Evolutionary conservation across 2,113 vertebrate species (phyloP).

Genomic region (Calidris pygmaea): DNA sequence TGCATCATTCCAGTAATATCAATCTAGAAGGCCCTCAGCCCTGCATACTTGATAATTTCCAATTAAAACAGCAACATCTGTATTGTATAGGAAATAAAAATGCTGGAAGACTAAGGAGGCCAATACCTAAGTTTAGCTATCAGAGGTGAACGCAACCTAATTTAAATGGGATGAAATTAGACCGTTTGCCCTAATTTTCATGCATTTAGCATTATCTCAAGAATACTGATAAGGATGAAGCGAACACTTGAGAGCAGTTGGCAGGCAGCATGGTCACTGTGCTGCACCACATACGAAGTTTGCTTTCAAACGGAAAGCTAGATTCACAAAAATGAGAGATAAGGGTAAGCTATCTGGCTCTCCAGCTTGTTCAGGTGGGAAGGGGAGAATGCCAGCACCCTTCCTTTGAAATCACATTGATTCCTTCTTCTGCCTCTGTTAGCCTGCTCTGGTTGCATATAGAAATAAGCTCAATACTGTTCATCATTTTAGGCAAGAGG

Average conservation of each 20-base stretch:
- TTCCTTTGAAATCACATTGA: not conserved
- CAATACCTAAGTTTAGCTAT: constrained; percentile 53
- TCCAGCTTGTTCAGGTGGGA: not conserved
- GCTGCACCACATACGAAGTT: not conserved
- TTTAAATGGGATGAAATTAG: constrained; percentile 59
- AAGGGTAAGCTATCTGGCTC: not conserved
- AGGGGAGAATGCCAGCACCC: not conserved
- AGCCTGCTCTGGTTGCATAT: not conserved
- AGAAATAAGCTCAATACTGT: not conserved
- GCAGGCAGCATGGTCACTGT: not conserved
- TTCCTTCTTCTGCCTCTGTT: not conserved
- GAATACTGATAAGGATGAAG: not conserved
- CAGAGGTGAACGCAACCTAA: constrained; percentile 52
- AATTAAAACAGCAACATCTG: constrained; percentile 20
- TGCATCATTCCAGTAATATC: not conserved
- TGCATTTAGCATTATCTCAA: not conserved
- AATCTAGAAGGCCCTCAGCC: not conserved
- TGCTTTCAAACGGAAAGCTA: not conserved
- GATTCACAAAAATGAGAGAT: not conserved
- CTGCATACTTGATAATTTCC: constrained; percentile 1
- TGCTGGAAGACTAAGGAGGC: constrained; percentile 31
- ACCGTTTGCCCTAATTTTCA: constrained; percentile 40
- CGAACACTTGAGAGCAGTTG: not conserved
- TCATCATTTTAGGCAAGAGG: not conserved
- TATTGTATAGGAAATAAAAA: constrained; percentile 11